Percentiles rank a stretch among this genome's conserved stretches.
phyloP scores from a whole-genome alignment of 2,113 vertebrate genomes.

The Columba janthina region DNA sequence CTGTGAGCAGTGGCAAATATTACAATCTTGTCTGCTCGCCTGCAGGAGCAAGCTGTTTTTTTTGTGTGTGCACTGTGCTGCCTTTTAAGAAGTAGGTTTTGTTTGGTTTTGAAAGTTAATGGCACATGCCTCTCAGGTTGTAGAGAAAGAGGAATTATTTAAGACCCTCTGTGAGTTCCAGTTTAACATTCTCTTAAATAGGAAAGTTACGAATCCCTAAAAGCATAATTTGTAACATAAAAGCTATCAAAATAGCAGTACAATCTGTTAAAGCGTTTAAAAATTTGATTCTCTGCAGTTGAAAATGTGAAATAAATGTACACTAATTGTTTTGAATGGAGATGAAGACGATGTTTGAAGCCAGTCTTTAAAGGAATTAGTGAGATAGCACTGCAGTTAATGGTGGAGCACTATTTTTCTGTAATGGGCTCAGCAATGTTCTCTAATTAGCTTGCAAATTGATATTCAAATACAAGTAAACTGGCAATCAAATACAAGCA shows the following conservation, averaged over 20 bases:
- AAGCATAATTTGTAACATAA: constrained; percentile 39
- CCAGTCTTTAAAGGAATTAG: constrained; percentile 54
- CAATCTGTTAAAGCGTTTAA: constrained; percentile 57
- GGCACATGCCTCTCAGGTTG: background rate
- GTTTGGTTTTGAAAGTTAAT: constrained; percentile 29
- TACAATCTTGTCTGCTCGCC: background rate
- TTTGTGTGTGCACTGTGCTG: background rate
- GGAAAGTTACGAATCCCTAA: constrained; percentile 45
- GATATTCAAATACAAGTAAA: constrained; percentile 67
- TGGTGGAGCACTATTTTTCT: constrained; percentile 48
- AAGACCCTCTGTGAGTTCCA: constrained; percentile 10
- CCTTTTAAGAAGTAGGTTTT: background rate
- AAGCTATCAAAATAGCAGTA: constrained; percentile 36
- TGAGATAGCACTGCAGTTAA: constrained; percentile 24
- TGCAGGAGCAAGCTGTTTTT: background rate
- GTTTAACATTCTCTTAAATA: constrained; percentile 52
- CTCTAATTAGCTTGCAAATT: constrained; percentile 63
- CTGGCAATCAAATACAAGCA: constrained; percentile 59
- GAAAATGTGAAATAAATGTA: constrained; percentile 54
- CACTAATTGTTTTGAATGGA: constrained; percentile 53
- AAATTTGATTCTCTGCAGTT: constrained; percentile 46
- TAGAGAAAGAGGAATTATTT: background rate
- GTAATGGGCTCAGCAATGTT: constrained; percentile 43
- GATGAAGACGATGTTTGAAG: constrained; percentile 33
- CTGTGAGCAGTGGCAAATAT: background rate